These are phyloP conservation scores for Cybosia mesomella DNA, from an alignment of 2,888 invertebrate genomes.

Conservation along the genomic window DNA sequence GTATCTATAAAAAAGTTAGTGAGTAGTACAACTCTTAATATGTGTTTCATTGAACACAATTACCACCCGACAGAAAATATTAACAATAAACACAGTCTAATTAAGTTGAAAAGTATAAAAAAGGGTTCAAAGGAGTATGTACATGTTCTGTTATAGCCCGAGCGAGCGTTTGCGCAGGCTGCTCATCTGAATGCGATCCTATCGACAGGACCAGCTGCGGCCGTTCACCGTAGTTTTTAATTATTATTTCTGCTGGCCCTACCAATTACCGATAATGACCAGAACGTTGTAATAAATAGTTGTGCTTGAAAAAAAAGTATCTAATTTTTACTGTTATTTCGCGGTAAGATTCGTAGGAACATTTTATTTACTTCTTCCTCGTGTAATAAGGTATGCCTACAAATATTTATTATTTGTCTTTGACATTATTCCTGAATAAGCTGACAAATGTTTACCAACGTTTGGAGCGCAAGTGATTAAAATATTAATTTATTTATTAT, in stretches of 20 bases:
- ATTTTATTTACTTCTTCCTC: too few species aligned
- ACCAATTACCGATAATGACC: background rate
- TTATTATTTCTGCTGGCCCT: conserved; percentile 2
- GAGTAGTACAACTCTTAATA: background rate
- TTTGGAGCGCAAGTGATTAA: background rate
- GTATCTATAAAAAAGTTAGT: background rate
- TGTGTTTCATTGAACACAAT: conserved; percentile 25
- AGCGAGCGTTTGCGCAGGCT: conserved; percentile 31
- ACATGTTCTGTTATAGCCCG: conserved; percentile 25
- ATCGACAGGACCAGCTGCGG: conserved; percentile 41
- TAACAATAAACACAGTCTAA: conserved; percentile 32
- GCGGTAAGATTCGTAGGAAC: too few species aligned
- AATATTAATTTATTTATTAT: background rate
- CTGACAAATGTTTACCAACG: background rate
- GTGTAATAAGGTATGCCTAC: too few species aligned
- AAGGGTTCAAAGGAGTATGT: conserved; percentile 31
- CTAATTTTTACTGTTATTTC: background rate
- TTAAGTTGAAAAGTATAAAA: conserved; percentile 36
- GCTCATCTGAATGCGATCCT: conserved; percentile 44
- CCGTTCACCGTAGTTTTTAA: conserved; percentile 10
- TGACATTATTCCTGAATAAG: background rate
- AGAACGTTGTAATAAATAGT: background rate
- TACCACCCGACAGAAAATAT: conserved; percentile 14
- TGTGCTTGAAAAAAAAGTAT: background rate
- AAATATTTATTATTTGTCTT: too few species aligned